Evolutionary conservation across 1,140 invertebrate genomes (phyloP), one percentile per base, ranked within the genome.

Genomic region (Drosophila baimaii): DNA sequence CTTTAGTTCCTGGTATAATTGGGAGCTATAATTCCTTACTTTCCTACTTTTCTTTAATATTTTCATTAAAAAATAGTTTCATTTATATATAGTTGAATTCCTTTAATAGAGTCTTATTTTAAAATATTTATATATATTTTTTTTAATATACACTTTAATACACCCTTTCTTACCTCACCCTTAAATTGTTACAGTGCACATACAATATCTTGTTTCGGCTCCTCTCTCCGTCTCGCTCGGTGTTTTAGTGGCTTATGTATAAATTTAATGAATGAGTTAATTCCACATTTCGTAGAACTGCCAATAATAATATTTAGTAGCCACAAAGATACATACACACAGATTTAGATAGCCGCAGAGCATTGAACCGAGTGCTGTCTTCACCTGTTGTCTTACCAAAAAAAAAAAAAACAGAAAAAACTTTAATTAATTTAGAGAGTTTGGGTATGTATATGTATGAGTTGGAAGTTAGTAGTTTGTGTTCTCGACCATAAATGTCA

Each of bases 221-320:
- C 2, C 51, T 15, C n/a, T n/a, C 6, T 43, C 41, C 52, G 37
- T 19, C 33, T n/a, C 21, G 52, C 33, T 39, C 33, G 17, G n/a
- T 59, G 12, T 43, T 23, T 78, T 75, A 71, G 78, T 55, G 79
- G 77, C 27, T 59, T 70, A 49, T 86, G 73, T 82, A 82, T 88
- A 86, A 79, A 86, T 86, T 86, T 86, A 82, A 82, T 86, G 82
- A 85, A 86, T 86, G 82, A 81, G 78, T 63, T 78, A 66, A 79
- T 75, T 70, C 63, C 55, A 62, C 43, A 80, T 85, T 77, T 82
- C 82, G 83, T 58, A 76, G 75, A 85, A 82, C 62, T 76, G 70
- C 79, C 82, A 82, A 88, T 86, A 79, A 75, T 77, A 72, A 84
- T 79, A 68, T 79, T 77, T 62, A 77, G 33, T 80, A 64, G 44